These are phyloP conservation scores for Argyresthia goedartella DNA, from an alignment of 2,888 invertebrate species.

Conservation along the genomic window DNA sequence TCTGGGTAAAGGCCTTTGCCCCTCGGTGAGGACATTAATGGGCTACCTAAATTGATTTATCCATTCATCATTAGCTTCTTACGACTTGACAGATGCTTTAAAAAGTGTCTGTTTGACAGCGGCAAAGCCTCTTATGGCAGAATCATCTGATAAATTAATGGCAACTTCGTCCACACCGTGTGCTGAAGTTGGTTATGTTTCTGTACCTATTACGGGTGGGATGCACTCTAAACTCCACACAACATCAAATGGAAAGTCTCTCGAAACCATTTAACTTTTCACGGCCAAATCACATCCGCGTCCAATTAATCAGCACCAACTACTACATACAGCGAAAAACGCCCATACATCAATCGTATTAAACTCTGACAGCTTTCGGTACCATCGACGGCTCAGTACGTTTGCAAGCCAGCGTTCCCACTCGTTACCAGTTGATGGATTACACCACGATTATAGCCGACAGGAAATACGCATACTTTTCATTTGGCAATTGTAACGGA, in stretches of 20 bases:
- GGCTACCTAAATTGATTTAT: no score
- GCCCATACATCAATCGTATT: conserved; percentile 37
- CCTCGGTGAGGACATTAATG: no score
- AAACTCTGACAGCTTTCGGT: conserved; percentile 38
- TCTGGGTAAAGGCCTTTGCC: no score
- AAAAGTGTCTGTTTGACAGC: no score
- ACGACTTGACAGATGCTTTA: no score
- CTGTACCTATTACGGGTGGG: no score
- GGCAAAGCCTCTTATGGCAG: no score
- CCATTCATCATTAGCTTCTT: no score
- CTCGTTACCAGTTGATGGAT: conserved; percentile 58
- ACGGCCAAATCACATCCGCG: background rate
- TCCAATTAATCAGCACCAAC: conserved; percentile 21
- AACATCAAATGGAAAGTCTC: background rate
- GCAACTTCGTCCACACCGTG: no score
- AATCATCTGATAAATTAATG: no score
- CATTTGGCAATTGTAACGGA: conserved; percentile 60
- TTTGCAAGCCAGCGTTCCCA: conserved; percentile 7
- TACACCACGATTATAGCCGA: conserved; percentile 53
- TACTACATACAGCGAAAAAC: conserved; percentile 30
- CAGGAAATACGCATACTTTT: conserved; percentile 65
- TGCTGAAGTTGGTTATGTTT: no score
- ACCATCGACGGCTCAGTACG: conserved; percentile 1
- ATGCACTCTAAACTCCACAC: background rate
- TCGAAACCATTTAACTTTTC: background rate